Evolutionary conservation across 2,113 vertebrate genomes (phyloP), one percentile per base, ranked within the genome.

Genomic region (Thamnaconus septentrionalis): DNA sequence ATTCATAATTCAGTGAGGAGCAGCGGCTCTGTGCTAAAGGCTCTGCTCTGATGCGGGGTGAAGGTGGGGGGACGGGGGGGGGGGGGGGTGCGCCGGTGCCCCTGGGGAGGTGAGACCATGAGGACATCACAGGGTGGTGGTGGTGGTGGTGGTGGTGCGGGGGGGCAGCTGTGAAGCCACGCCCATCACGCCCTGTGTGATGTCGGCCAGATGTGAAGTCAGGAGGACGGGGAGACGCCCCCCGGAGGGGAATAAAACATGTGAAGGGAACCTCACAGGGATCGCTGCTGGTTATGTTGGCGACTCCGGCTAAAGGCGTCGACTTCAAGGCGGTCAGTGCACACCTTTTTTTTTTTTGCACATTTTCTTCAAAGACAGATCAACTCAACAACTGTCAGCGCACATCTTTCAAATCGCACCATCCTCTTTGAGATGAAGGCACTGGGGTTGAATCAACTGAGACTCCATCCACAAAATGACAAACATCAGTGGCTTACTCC

Each of bases 1-100:
- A 87, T 87, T 84, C 79, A 89, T 88, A 80, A 90, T 85, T 88
- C 66, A 87, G 88, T 61, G 63, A 80, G 56, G 67, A 75, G 64
- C 47, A 56, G 43, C 57, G 55, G 55, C 44, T 70, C 11, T 52
- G 71, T 56, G 68, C 62, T 72, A 69, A 69, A 56, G 74, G 18
- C 18, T 31, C 54, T 40, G 47, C 66, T 43, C 40, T 59, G 61
- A 64, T 60, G 80, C 69, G 3, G 41, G 68, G 58, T 59, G 61
- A 64, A 69, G 49, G 4, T 0, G 56, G 70, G 82, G 68, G 50
- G 56, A n/a, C n/a, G n/a, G n/a, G n/a, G n/a, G n/a, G n/a, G n/a
- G n/a, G n/a, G n/a, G n/a, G n/a, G n/a, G n/a, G n/a, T n/a, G n/a
- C n/a, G n/a, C n/a, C n/a, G n/a, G n/a, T n/a, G 59, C 72, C 55